Base-by-base conservation (phyloP, 2,797 vertebrate species). In the Danio aesculapii region DNA sequence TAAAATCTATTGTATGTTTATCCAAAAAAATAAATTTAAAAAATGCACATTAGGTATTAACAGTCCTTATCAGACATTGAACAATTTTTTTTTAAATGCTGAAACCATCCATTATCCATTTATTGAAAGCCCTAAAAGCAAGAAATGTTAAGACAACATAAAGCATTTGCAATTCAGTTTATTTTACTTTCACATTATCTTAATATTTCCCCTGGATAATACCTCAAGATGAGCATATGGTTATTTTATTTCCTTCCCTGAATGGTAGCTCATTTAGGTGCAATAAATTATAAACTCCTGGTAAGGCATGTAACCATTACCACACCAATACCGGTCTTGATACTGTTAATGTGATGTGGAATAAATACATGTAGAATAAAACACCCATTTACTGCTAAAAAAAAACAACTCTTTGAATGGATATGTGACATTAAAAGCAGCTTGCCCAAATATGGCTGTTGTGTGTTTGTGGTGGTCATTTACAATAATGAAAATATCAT, bases 231-330 rank as follows among this genome's bases (percentile, higher is more conserved):
- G 17, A 58, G 19, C 44, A 68, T 57, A 77, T n/a, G 10, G 8
- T 50, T 81, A 14, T 66, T 67, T 61, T 19, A 41, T 58, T 49
- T 74, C 43, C 46, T 17, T 80, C 49, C 58, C 68, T 80, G 69
- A 71, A 71, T 59, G n/a, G 6, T 58, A 71, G n/a, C 61, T 80
- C 52, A 39, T 39, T 46, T 30, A 30, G 6, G 14, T 63, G 62
- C 50, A 44, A 78, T 61, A 75, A 71, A 83, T 53, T 67, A 80
- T 55, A 76, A 79, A 12, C 53, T 17, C 69, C 21, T 61, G 9
- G 57, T 41, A 53, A 82, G 68, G 49, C 49, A 67, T 76, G 44
- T 57, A 63, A 80, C 9, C 19, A 55, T 50, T 70, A n/a, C 7
- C 52, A 77, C 67, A 62, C 10, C 3, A 55, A 69, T 10, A 57